phyloP scores from a whole-genome alignment of 2,113 vertebrate genomes.

The Lepus americanus region DNA sequence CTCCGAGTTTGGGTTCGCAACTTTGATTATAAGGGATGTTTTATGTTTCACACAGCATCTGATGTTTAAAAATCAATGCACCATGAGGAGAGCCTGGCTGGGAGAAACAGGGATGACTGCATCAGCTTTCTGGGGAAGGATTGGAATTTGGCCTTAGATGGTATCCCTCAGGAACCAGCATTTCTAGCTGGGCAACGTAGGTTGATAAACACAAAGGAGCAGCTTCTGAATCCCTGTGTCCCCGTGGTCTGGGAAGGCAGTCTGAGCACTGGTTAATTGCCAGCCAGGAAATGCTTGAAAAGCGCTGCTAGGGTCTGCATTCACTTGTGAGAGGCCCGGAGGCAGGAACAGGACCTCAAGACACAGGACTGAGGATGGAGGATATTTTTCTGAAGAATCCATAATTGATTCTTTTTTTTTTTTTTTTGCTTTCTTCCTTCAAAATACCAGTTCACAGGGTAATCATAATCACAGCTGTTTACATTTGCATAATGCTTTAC shows the following conservation, averaged over 20 bases:
- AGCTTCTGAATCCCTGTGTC: constrained; percentile 24
- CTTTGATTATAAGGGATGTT: constrained; percentile 34
- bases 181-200: background rate
- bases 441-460: background rate
- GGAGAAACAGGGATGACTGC: constrained; percentile 17
- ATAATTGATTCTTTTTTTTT: background rate
- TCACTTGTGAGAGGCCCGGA: background rate
- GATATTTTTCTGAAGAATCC: background rate
- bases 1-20: background rate
- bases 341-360: background rate
- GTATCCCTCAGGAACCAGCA: constrained; percentile 17
- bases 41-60: constrained; percentile 20
- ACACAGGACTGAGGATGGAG: background rate
- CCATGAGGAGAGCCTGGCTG: background rate
- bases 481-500: background rate
- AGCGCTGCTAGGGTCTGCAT: background rate
- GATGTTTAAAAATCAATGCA: constrained; percentile 35
- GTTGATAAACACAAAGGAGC: constrained; percentile 8
- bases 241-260: background rate
- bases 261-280: background rate
- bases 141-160: constrained; percentile 32
- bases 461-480: background rate
- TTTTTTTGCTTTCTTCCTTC: background rate
- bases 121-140: background rate
- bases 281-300: background rate